Evolutionary conservation across 23 tunicate genomes (phyloP), one percentile per base, ranked within the genome.

Genomic region (Phallusia fumigata): DNA sequence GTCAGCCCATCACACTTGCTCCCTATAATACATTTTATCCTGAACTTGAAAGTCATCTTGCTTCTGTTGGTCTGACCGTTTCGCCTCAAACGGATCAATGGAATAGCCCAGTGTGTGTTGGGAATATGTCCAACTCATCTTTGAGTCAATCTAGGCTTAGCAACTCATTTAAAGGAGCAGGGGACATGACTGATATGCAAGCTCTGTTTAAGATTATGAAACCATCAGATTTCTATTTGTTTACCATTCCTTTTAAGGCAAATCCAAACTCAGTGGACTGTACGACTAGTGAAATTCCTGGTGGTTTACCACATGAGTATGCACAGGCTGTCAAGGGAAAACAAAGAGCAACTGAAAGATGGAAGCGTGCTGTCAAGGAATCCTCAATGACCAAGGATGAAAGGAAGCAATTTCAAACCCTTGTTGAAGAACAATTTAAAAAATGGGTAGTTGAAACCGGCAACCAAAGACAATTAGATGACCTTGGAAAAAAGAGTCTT

Each of bases 71-170:
- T 26, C 77, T 89, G 18, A 65, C 89, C 0, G 82, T 89, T 8
- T 94, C 98, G 19, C 94, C 94, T n/a, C 84, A 94, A 74, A 94
- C 86, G 2, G 89, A 94, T 64, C 83, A 89, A 75, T 94, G 98
- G 98, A 89, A 94, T 50, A 89, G 85, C 36, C 90, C 98, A 31
- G 65, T 89, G 33, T 82, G 91, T 58, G 34, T 94, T 35, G 80
- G 78, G 10, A 87, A 76, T 76, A 18, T 33, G 35, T 6, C 28
- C 31, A 81, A 53, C 53, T 0, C 47, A 8, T 74, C 90, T 50
- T 74, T 81, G 33, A 76, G 75, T 28, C 72, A 50, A 28, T 77
- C 87, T 30, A 79, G 87, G 31, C 24, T 80, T 32, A 84, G 83
- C 50, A 82, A 85, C 35, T 83, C 45, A 3, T 35, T 79, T 28